These are phyloP conservation scores for Calliphora vomitoria DNA, from an alignment of 2,888 invertebrate species.

Conservation along the genomic window DNA sequence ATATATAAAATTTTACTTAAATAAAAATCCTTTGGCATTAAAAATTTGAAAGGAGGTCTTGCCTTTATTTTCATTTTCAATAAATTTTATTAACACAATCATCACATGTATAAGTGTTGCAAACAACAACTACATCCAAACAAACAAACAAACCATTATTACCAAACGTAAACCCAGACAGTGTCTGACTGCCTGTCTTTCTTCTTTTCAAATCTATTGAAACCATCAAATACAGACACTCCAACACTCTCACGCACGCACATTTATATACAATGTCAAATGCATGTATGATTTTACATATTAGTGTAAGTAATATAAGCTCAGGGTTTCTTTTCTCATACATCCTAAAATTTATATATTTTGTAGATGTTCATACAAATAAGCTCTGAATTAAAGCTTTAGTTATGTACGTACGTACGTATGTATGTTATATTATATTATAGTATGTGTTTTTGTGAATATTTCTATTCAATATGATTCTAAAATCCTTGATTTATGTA, in stretches of 20 bases:
- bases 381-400: conserved; percentile 18
- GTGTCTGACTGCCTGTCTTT: conserved; percentile 8
- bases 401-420: not conserved
- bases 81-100: conserved; percentile 70
- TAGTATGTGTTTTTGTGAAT: not conserved
- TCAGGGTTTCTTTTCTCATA: not conserved
- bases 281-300: conserved; percentile 18
- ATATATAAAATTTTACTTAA: conserved; percentile 41
- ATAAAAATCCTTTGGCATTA: conserved; percentile 61
- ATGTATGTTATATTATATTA: no score
- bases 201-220: not conserved
- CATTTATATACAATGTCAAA: conserved; percentile 14
- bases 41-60: conserved; percentile 60
- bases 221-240: not conserved
- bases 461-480: conserved; percentile 13
- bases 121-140: conserved; percentile 17
- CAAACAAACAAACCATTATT: conserved; percentile 39
- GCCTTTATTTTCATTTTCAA: conserved; percentile 55
- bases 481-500: conserved; percentile 35
- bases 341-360: not conserved
- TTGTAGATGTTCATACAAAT: not conserved
- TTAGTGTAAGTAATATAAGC: not conserved
- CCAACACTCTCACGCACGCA: not conserved
- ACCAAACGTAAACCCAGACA: conserved; percentile 34
- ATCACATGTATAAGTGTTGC: conserved; percentile 56